Base-by-base conservation (phyloP, 2,888 invertebrate species). In the Sarcophaga caerulescens region DNA sequence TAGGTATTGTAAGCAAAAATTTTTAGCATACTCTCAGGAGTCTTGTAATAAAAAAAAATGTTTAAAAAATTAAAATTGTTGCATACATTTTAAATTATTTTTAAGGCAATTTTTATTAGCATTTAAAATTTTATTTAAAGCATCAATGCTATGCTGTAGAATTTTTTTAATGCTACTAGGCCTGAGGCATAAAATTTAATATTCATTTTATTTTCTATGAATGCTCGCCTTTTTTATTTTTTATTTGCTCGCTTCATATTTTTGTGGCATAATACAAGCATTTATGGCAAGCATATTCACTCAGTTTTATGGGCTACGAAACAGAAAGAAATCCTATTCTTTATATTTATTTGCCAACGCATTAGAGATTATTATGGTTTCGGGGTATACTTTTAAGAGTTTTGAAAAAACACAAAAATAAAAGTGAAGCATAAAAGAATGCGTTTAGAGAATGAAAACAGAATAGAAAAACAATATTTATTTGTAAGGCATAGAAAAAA, bases 291-390 rank as follows among this genome's bases (percentile, higher is more conserved):
- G 59, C 19, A 71, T 59, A 35, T 71, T 35, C 57, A 19, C 57
- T 19, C 25, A 59, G 12, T 59, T 71, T n/a, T 8, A 69, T 23
- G 21, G 47, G 8, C 25, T 23, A 17, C 35, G 3, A 2, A n/a
- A n/a, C 0, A 8, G 19, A 47, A 35, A 59, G 63, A n/a, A 52
- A 52, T 62, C 10, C 71, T 59, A 65, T 73, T 71, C 66, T 78
- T 65, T 68, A 59, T 66, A 73, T 19, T 71, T 68, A 66, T 80
- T 73, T 80, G 65, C 68, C 19, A 66, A 73, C 21, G 73, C 80
- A 74, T 74, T 81, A 81, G 60, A 66, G 14, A 68, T 68, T 81
- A 81, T 73, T 80, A 80, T 73, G 73, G 19, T 73, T 80, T 71
- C 35, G 25, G 80, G 71, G 80, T 66, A 80, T 71, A 65, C 66